Evolutionary conservation across 2,888 invertebrate genomes (phyloP), one percentile per base, ranked within the genome.

Genomic region (Volucella inanis): DNA sequence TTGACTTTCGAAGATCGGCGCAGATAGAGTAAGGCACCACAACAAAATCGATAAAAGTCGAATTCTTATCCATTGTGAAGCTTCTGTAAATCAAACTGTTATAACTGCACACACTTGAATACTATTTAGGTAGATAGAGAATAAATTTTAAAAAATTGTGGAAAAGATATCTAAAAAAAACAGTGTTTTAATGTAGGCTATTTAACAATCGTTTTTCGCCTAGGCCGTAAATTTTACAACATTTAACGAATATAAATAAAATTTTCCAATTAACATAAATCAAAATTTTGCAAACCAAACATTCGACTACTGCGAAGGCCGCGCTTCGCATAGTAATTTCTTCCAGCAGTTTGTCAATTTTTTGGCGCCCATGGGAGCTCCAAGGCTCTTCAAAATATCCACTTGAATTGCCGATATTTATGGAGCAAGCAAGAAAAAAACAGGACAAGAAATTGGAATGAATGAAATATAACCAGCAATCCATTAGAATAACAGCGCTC

Each of bases 261-360:
- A 15, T 31, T 0, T 14, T 45, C 55, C 39, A 68, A 57, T 55
- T 45, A 31, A 0, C 22, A 4, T 31, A 47, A 31, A 11, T 31
- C 11, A 22, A 47, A 64, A 49, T 50, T n/a, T 14, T 38, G 2
- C 41, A 6, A 31, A 31, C 6, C 31, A 31, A 31, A 31, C 31
- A 31, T 2, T 18, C 39, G 39, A 70, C 12, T 70, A 41, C 15
- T 31, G 6, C 1, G 31, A 67, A 22, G 9, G 18, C 38, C 47
- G 59, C 39, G 59, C 49, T 49, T 31, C 49, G 70, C 70, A 71
- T 59, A 50, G 50, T 71, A 59, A 65, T 47, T 49, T 50, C 4
- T 18, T 38, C 43, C 45, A 47, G 38, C 38, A n/a, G 8, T 14
- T 38, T 12, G 22, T 62, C 43, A 52, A 45, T 43, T 9, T 22